Conservation (phyloP, 2,113 vertebrate species). For the Paradoxurus hermaphroditus region DNA sequence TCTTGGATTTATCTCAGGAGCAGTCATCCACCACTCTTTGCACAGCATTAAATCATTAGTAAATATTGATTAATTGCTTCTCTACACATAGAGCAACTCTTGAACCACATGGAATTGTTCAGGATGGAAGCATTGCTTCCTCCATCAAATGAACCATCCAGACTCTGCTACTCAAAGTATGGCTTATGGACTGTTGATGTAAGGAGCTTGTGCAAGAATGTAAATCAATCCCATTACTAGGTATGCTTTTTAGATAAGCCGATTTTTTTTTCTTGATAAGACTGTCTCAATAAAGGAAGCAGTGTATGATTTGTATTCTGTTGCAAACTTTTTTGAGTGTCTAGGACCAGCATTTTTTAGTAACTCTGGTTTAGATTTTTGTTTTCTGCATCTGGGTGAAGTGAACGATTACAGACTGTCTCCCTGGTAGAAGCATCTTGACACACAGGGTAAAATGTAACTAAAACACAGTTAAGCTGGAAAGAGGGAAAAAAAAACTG, state of each 20-base stretch:
- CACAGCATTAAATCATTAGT: background rate
- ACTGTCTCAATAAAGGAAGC: background rate
- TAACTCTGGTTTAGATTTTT: background rate
- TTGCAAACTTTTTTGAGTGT: background rate
- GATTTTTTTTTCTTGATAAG: background rate
- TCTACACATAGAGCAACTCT: background rate
- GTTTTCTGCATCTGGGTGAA: background rate
- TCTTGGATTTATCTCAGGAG: background rate
- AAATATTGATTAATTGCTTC: background rate
- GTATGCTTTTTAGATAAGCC: background rate
- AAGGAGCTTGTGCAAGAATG: background rate
- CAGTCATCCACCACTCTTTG: background rate
- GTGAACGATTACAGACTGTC: background rate
- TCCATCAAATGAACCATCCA: background rate
- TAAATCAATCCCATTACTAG: background rate
- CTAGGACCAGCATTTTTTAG: background rate
- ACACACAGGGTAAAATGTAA: background rate
- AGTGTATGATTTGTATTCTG: background rate
- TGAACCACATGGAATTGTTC: background rate
- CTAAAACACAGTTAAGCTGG: background rate
- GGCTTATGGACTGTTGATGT: background rate
- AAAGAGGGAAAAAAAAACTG: background rate
- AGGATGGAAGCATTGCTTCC: background rate
- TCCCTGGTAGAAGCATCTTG: background rate
- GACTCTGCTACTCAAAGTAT: background rate